These are phyloP conservation scores for Megaleporinus macrocephalus DNA, from an alignment of 2,113 vertebrate genomes.

Conservation along the genomic window DNA sequence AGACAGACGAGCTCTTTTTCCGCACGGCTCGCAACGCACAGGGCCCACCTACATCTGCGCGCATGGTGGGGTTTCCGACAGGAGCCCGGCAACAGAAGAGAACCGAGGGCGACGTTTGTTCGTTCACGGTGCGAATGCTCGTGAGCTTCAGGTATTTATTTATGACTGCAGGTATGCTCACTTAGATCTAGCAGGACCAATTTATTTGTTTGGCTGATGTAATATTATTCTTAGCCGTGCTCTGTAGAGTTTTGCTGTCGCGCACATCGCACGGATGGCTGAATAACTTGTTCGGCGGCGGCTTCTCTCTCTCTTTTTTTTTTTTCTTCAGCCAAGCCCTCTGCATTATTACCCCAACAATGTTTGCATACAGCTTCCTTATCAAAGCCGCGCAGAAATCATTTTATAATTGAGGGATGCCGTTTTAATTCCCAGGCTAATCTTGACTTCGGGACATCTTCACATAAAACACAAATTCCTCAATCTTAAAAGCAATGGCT, in stretches of 20 bases:
- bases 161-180: not conserved
- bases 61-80: slow-evolving; percentile 20
- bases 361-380: slow-evolving; percentile 57
- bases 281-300: not conserved
- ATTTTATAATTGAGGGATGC: slow-evolving; percentile 54
- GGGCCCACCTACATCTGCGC: slow-evolving; percentile 46
- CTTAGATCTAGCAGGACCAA: not conserved
- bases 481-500: slow-evolving; percentile 49
- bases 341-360: slow-evolving; percentile 46
- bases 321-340: not conserved
- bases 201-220: slow-evolving; percentile 13
- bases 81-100: not conserved
- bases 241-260: not conserved
- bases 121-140: not conserved
- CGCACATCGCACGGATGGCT: not conserved
- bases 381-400: slow-evolving; percentile 58
- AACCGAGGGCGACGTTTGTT: slow-evolving; percentile 42
- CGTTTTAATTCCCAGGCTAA: slow-evolving; percentile 53
- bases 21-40: slow-evolving; percentile 40
- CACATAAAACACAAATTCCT: slow-evolving; percentile 41
- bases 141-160: slow-evolving; percentile 14
- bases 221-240: not conserved
- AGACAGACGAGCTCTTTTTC: slow-evolving; percentile 44
- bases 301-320: no score
- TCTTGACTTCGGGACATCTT: slow-evolving; percentile 52